Percentiles rank a stretch among this genome's conserved stretches.
Conservation (phyloP, 2,888 invertebrate genomes). For the Drosophila kuntzei region DNA sequence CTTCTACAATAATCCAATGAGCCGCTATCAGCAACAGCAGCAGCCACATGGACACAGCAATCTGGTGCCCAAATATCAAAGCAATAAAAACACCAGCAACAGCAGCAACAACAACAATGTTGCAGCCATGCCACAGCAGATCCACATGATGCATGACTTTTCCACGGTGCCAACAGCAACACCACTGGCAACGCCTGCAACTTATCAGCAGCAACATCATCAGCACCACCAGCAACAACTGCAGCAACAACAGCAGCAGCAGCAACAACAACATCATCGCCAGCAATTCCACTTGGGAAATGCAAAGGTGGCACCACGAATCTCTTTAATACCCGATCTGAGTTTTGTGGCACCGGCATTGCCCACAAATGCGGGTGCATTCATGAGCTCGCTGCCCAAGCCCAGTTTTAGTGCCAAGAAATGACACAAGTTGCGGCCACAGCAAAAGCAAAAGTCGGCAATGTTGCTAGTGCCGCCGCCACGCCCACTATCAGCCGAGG, state of each 20-base stretch:
- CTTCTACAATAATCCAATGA: conserved; percentile 83
- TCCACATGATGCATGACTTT: conserved; percentile 84
- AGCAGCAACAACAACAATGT: conserved; percentile 59
- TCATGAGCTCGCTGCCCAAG: conserved; percentile 83
- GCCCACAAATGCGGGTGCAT: conserved; percentile 84
- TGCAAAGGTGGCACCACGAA: conserved; percentile 85
- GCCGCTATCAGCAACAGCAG: conserved; percentile 81
- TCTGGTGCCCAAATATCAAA: conserved; percentile 65
- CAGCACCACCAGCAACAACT: conserved; percentile 49
- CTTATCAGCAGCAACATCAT: conserved; percentile 62
- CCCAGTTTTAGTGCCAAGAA: conserved; percentile 83
- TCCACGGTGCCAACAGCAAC: conserved; percentile 72
- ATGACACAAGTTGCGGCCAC: conserved; percentile 84
- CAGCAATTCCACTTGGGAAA: conserved; percentile 80
- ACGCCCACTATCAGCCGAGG: conserved; percentile 49
- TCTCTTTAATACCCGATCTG: conserved; percentile 87
- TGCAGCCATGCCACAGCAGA: conserved; percentile 72
- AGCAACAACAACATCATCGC: conserved; percentile 61
- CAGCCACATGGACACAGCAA: conserved; percentile 68
- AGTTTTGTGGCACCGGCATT: conserved; percentile 86
- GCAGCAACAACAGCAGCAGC: conserved; percentile 42
- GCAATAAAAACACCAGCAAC: conserved; percentile 43
- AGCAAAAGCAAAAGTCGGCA: conserved; percentile 35
- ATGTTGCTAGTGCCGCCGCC: conserved; percentile 40
- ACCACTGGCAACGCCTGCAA: conserved; percentile 33